Evolutionary conservation across 2,888 invertebrate genomes (phyloP), one percentile per base, ranked within the genome.

Genomic region (Tipula unca): DNA sequence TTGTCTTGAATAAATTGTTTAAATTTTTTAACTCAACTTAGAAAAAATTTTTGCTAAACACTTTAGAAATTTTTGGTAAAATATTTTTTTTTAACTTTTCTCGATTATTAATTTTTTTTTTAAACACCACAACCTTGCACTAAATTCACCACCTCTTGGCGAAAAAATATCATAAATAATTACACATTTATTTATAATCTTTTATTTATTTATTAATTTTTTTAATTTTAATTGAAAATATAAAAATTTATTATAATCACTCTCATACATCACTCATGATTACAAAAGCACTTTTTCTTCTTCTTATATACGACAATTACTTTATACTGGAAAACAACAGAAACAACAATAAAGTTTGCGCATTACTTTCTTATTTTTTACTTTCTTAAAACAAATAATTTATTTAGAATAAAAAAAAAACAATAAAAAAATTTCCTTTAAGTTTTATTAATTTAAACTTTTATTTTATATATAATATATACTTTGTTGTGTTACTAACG

Each of bases 1-100:
- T 89, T 91, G 91, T 88, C 91, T 89, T 88, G 91, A 91, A 88
- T 91, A 91, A 91, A 91, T 69, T 69, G 69, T 69, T 69, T 69
- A 69, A 69, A 20, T 69, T 69, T 20, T 69, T 91, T 88, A 90
- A 89, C 90, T 54, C 42, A 86, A 85, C 29, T 86, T 36, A 36
- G 20, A 69, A 69, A 25, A 69, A 69, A 69, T 69, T 69, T 69
- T 48, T 48, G 17, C 20, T 48, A 39, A 35, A 84, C 29, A 85
- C 48, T 85, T 85, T 54, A 32, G 14, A 29, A 54, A 85, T 10
- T 85, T 85, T 85, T 84, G 35, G 8, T 39, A 6, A 29, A 39
- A 42, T n/a, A 1, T 85, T 35, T 17, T 54, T 85, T 85, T 84
- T 84, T 83, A 17, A 54, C 6, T 54, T 6, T 20, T 69, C 25